Conservation (phyloP, 92 coral and sea anemone species). For the Paramuricea clavata region DNA sequence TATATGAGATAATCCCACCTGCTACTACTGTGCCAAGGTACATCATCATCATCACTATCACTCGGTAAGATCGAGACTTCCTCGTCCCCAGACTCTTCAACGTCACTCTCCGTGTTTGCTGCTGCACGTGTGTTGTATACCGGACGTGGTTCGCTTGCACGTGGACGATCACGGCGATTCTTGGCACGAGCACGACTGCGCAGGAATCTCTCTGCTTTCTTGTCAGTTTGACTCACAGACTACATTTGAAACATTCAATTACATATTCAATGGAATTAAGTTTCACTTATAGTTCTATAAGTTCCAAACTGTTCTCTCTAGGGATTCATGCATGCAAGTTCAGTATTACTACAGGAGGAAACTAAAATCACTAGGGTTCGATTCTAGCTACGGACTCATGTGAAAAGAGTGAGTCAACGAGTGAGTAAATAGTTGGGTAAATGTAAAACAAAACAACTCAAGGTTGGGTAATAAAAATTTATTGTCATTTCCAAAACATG, state of each 20-base stretch:
- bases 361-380: no score
- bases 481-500: no score
- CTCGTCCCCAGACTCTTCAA: slow-evolving; percentile 93
- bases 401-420: no score
- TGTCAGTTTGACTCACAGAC: slow-evolving; percentile 55
- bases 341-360: no score
- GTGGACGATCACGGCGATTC: slow-evolving; percentile 47
- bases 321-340: no score
- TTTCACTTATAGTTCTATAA: not conserved
- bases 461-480: no score
- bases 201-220: slow-evolving; percentile 68
- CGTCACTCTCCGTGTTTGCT: slow-evolving; percentile 69
- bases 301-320: no score
- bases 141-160: slow-evolving; percentile 68
- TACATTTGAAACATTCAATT: not conserved
- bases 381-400: no score
- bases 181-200: slow-evolving; percentile 71
- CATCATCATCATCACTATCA: slow-evolving; percentile 98
- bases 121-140: slow-evolving; percentile 93
- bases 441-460: no score
- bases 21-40: slow-evolving; percentile 94
- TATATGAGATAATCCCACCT: no score
- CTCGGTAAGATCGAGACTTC: slow-evolving; percentile 86
- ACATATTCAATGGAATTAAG: not conserved
- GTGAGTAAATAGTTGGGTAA: no score